Evolutionary conservation across 2,888 invertebrate species (phyloP).

Genomic region (Andrena haemorrhoa): DNA sequence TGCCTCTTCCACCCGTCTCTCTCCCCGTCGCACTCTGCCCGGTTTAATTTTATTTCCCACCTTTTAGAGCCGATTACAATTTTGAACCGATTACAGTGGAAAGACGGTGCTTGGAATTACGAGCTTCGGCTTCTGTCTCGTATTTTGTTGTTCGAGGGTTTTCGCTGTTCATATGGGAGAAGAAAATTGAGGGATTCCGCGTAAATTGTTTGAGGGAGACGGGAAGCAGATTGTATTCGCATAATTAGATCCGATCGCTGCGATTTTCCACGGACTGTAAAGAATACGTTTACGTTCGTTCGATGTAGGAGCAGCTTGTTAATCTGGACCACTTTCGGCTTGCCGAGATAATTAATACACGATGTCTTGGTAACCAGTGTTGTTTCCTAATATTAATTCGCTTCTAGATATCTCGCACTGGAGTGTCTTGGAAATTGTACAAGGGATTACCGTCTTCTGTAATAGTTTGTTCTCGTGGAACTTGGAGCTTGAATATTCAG

Average conservation of each 20-base stretch:
- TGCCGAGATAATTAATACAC: too few species aligned
- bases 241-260: conserved; percentile 29
- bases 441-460: conserved; percentile 13
- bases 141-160: neutral
- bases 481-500: conserved; percentile 11
- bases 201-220: too few species aligned
- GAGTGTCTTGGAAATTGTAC: neutral
- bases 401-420: conserved; percentile 7
- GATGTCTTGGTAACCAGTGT: too few species aligned
- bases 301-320: neutral
- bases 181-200: too few species aligned
- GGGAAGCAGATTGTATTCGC: neutral
- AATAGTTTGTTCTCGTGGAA: conserved; percentile 2
- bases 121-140: neutral
- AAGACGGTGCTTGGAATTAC: neutral
- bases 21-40: neutral
- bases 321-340: too few species aligned
- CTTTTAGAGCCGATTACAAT: conserved; percentile 8
- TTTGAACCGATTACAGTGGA: neutral
- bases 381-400: too few species aligned
- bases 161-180: neutral
- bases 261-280: neutral
- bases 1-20: neutral
- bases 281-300: conserved; percentile 9
- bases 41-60: conserved; percentile 39